A percentile compares a stretch with the other conserved stretches of the same genome.
Evolutionary conservation across 2,888 invertebrate genomes (phyloP).

Genomic region (Odontomyia ornata): DNA sequence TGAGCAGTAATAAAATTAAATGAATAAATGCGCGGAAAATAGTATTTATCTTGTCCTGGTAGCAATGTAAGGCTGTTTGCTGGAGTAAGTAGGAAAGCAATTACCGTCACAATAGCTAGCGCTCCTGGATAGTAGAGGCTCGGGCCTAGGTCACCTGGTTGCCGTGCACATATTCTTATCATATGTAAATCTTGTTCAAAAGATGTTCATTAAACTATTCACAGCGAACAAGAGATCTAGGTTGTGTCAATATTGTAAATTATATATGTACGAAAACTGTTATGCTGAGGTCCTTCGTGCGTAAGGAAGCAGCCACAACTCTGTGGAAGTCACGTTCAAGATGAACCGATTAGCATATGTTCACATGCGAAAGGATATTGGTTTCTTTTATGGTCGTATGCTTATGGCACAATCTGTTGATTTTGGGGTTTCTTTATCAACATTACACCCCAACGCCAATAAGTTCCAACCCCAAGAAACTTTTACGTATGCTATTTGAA

Average conservation of each 20-base stretch:
- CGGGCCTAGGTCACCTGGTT: neutral
- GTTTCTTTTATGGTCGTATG: neutral
- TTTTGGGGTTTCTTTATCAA: neutral
- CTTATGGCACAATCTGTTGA: conserved; percentile 9
- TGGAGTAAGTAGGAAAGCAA: neutral
- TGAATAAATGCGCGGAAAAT: conserved; percentile 11
- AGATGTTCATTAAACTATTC: neutral
- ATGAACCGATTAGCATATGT: conserved; percentile 20
- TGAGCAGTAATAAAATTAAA: neutral
- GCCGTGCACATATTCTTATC: neutral
- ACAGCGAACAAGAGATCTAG: neutral
- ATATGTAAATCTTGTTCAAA: neutral
- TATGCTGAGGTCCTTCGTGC: conserved; percentile 3
- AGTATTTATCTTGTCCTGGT: neutral
- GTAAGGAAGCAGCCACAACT: neutral
- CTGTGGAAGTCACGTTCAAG: conserved; percentile 19
- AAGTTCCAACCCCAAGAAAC: neutral
- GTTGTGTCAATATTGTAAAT: neutral
- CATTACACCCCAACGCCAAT: neutral
- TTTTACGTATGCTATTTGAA: neutral
- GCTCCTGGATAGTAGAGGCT: neutral
- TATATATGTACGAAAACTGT: neutral
- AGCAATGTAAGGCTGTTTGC: neutral
- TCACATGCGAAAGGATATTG: conserved; percentile 3
- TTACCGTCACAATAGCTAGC: neutral